phyloP scores from a whole-genome alignment of 2,113 vertebrate species.

The Puma concolor region DNA sequence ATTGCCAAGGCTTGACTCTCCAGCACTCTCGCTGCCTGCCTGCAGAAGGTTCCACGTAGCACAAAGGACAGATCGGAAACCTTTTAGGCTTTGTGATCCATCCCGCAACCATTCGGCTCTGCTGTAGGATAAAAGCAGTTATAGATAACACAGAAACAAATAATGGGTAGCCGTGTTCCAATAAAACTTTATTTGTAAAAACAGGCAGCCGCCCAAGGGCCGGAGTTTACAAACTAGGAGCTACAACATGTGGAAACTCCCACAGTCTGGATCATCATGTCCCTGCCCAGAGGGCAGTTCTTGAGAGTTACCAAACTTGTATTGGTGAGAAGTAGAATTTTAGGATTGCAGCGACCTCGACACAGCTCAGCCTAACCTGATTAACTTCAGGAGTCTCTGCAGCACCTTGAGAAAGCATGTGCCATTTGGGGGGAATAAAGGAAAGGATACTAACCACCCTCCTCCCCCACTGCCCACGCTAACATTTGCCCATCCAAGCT shows the following conservation, averaged over 20 bases:
- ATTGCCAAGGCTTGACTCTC: not conserved
- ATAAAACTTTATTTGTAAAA: constrained; percentile 35
- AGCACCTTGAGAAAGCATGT: not conserved
- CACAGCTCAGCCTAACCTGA: not conserved
- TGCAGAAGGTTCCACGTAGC: not conserved
- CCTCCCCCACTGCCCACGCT: fast-evolving
- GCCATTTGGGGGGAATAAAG: not conserved
- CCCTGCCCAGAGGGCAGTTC: not conserved
- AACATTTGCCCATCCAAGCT: not conserved
- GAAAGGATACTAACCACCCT: not conserved
- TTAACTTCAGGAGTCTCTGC: not conserved
- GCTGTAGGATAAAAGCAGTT: not conserved
- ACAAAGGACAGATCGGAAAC: not conserved
- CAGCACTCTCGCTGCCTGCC: not conserved
- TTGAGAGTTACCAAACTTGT: not conserved
- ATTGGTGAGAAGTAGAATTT: not conserved
- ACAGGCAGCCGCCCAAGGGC: not conserved
- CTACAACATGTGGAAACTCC: not conserved
- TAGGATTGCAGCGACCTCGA: not conserved
- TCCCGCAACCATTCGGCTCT: not conserved
- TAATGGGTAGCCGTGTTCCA: not conserved
- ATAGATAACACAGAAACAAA: not conserved
- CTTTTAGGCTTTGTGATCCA: not conserved
- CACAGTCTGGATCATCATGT: not conserved
- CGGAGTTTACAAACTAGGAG: not conserved